These are phyloP conservation scores for Drosophila parthenogenetica DNA, from an alignment of 2,888 invertebrate genomes.

Conservation along the genomic window DNA sequence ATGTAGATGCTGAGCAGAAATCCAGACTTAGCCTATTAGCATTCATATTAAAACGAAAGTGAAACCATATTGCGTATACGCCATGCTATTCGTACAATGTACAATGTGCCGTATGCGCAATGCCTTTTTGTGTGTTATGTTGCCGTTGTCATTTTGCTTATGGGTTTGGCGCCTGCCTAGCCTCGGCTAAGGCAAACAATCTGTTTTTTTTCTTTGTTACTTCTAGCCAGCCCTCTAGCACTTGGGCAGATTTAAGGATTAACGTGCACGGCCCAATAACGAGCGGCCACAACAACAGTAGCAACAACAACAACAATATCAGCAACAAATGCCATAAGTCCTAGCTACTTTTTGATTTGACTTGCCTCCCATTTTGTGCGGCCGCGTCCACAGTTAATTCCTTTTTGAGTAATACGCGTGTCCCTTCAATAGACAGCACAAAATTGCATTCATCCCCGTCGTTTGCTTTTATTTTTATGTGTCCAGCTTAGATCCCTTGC, in stretches of 20 bases:
- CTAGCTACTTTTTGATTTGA: slow-evolving; percentile 71
- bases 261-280: slow-evolving; percentile 75
- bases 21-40: slow-evolving; percentile 81
- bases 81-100: slow-evolving; percentile 37
- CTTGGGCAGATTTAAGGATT: slow-evolving; percentile 81
- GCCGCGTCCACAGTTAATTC: slow-evolving; percentile 64
- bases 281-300: slow-evolving; percentile 37
- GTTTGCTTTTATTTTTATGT: slow-evolving; percentile 69
- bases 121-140: slow-evolving; percentile 36
- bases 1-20: slow-evolving; percentile 52
- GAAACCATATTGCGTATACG: slow-evolving; percentile 80
- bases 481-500: slow-evolving; percentile 43
- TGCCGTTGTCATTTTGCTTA: slow-evolving; percentile 32
- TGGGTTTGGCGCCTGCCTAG: slow-evolving; percentile 12
- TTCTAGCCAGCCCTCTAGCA: slow-evolving; percentile 55
- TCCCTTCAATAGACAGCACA: slow-evolving; percentile 55
- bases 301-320: slow-evolving; percentile 18
- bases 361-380: slow-evolving; percentile 27
- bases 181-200: slow-evolving; percentile 61
- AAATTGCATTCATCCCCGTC: slow-evolving; percentile 70
- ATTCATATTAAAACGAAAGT: slow-evolving; percentile 81
- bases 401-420: slow-evolving; percentile 79
- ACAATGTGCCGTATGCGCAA: slow-evolving; percentile 61
- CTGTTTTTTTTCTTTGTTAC: slow-evolving; percentile 57
- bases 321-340: slow-evolving; percentile 60